These are phyloP conservation scores for Linepithema humile DNA, from an alignment of 1,140 invertebrate species.

Conservation along the genomic window DNA sequence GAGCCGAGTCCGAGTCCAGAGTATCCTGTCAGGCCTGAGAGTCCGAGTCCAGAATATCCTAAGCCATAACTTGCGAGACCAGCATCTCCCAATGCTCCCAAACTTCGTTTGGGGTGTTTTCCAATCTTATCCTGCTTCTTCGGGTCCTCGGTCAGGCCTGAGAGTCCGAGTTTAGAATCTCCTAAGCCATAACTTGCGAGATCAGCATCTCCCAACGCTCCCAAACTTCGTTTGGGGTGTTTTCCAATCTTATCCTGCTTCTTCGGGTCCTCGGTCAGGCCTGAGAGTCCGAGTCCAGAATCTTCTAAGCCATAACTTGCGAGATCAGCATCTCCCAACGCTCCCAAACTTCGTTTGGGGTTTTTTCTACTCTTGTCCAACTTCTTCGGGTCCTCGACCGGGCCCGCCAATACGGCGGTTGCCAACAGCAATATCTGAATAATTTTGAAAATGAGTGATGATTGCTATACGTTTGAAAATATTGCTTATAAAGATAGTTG, in stretches of 20 bases:
- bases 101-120: no score
- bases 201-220: neutral
- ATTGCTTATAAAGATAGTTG: neutral
- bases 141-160: no score
- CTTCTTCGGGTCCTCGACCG: no score
- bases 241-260: no score
- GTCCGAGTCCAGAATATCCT: no score
- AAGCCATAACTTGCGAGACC: neutral
- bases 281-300: no score
- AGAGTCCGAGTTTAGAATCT: no score
- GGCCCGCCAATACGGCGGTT: slow-evolving; percentile 36
- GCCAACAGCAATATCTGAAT: slow-evolving; percentile 35
- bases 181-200: neutral
- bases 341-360: slow-evolving; percentile 3
- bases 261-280: no score
- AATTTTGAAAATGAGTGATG: neutral
- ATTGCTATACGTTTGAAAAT: neutral
- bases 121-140: no score
- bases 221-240: slow-evolving; percentile 29
- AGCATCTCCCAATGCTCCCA: neutral
- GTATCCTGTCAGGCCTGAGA: neutral
- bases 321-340: neutral
- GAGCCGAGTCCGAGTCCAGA: neutral
- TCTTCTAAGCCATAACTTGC: neutral
- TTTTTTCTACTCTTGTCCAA: no score